phyloP scores from a whole-genome alignment of 2,888 invertebrate genomes.

The Rutpela maculata region DNA sequence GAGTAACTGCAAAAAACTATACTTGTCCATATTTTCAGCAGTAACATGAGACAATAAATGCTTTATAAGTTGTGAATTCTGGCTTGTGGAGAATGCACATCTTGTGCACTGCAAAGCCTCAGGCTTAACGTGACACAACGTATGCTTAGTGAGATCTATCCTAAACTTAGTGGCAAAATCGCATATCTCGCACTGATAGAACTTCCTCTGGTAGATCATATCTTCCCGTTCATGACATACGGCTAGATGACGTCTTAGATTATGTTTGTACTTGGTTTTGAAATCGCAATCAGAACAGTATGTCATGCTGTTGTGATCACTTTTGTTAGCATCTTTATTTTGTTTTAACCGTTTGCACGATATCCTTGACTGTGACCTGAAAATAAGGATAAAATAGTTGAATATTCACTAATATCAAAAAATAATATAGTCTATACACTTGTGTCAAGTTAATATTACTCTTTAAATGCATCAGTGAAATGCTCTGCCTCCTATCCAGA shows the following conservation, averaged over 20 bases:
- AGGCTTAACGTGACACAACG: slow-evolving; percentile 19
- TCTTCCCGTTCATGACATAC: slow-evolving; percentile 6
- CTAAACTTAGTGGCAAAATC: slow-evolving; percentile 15
- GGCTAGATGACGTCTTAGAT: slow-evolving; percentile 9
- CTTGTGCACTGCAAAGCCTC: slow-evolving; percentile 20
- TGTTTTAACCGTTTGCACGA: neutral
- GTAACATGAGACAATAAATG: slow-evolving; percentile 24
- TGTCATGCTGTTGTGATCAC: neutral
- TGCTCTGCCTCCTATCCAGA: too few species aligned
- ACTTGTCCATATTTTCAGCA: slow-evolving; percentile 15
- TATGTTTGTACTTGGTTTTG: slow-evolving; percentile 25
- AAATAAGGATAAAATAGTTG: neutral
- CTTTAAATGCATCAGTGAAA: too few species aligned
- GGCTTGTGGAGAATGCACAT: slow-evolving; percentile 19
- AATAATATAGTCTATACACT: too few species aligned
- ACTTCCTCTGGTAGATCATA: neutral
- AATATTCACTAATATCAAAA: too few species aligned
- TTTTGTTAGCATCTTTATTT: neutral
- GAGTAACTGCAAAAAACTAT: slow-evolving; percentile 15
- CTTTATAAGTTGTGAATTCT: slow-evolving; percentile 21
- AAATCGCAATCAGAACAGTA: slow-evolving; percentile 22
- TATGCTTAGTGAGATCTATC: slow-evolving; percentile 22
- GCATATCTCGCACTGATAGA: slow-evolving; percentile 7
- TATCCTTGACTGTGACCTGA: neutral
- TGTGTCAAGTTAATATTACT: too few species aligned